These are phyloP conservation scores for Ectemnius lituratus DNA, from an alignment of 2,888 invertebrate species.

Conservation along the genomic window DNA sequence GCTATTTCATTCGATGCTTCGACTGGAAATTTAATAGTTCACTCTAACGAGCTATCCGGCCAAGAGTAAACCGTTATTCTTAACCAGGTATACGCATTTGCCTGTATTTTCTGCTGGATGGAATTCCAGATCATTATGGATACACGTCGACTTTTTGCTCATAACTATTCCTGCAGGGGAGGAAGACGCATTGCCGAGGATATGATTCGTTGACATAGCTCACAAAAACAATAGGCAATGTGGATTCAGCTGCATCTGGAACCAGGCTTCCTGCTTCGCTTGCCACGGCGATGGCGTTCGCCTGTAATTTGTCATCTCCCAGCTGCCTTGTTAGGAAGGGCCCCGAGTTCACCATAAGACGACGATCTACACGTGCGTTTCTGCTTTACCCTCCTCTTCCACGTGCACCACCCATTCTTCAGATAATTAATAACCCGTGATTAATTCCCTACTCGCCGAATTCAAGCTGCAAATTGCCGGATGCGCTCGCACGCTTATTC, in stretches of 20 bases:
- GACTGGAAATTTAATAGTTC: slow-evolving; percentile 29
- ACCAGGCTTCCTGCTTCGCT: slow-evolving; percentile 38
- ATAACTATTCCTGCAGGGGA: not conserved
- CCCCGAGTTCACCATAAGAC: slow-evolving; percentile 25
- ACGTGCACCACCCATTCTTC: not conserved
- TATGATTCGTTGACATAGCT: slow-evolving; percentile 48
- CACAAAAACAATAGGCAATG: slow-evolving; percentile 49
- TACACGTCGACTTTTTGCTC: too few relatives aligned
- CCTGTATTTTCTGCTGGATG: too few relatives aligned
- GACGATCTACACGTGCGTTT: not conserved
- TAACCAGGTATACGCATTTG: too few relatives aligned
- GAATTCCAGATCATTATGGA: too few relatives aligned
- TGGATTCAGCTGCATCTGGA: slow-evolving; percentile 40
- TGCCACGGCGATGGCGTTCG: slow-evolving; percentile 28
- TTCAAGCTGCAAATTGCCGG: slow-evolving; percentile 7
- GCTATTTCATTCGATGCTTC: slow-evolving; percentile 14
- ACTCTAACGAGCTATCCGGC: slow-evolving; percentile 20
- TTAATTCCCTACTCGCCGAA: slow-evolving; percentile 11
- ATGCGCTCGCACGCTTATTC: not conserved
- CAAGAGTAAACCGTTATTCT: too few relatives aligned
- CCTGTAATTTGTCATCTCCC: slow-evolving; percentile 46
- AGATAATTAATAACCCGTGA: slow-evolving; percentile 17
- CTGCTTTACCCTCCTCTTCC: not conserved
- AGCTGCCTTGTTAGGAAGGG: slow-evolving; percentile 29
- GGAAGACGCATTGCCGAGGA: slow-evolving; percentile 36